Conservation (phyloP, 2,888 invertebrate genomes). For the Agonopterix arenella region DNA sequence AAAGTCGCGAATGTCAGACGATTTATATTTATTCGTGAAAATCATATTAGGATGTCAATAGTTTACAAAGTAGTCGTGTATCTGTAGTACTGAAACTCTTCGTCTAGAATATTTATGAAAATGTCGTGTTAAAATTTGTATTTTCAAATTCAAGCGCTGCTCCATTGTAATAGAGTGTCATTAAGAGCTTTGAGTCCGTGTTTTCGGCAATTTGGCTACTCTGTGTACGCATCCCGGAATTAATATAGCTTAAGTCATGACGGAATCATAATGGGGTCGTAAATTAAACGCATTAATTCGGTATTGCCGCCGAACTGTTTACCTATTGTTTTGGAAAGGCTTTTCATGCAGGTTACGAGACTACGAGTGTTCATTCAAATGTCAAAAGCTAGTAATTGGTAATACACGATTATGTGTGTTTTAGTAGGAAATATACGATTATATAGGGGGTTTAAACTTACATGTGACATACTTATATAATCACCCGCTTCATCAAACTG, state of each 20-base stretch:
- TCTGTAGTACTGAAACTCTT: neutral
- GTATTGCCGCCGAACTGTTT: slow-evolving; percentile 17
- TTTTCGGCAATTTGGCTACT: slow-evolving; percentile 17
- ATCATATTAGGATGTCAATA: too few species aligned
- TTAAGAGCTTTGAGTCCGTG: slow-evolving; percentile 17
- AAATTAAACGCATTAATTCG: slow-evolving; percentile 43
- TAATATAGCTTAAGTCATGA: slow-evolving; percentile 34
- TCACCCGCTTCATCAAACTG: too few species aligned
- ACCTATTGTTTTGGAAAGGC: neutral
- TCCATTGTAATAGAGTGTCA: neutral
- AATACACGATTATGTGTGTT: too few species aligned
- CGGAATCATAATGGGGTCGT: slow-evolving; percentile 30
- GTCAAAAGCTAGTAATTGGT: too few species aligned
- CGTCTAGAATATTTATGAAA: neutral
- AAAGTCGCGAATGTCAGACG: too few species aligned
- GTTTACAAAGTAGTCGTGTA: too few species aligned
- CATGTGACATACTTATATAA: too few species aligned
- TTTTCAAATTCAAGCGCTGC: neutral
- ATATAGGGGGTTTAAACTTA: too few species aligned
- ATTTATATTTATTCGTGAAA: too few species aligned
- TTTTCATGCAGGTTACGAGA: too few species aligned
- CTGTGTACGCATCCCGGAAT: slow-evolving; percentile 27
- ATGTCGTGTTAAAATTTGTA: neutral
- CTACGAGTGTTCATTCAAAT: too few species aligned
- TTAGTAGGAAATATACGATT: too few species aligned